phyloP scores from a whole-genome alignment of 2,113 vertebrate genomes.

The Cercopithecus mona region DNA sequence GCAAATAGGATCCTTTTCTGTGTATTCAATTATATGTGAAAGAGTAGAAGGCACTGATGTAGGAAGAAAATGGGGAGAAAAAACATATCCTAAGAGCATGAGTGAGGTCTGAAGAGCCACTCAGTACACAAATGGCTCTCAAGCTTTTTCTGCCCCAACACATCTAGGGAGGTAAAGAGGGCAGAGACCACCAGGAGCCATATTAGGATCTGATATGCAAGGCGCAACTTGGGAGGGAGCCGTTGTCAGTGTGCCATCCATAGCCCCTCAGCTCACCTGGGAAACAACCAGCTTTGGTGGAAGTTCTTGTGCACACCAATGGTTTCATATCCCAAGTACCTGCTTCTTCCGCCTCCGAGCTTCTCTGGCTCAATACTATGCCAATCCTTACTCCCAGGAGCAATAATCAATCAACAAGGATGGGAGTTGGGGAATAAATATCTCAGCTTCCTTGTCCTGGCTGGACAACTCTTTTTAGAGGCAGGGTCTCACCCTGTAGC shows the following conservation, averaged over 20 bases:
- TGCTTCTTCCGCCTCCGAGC: background rate
- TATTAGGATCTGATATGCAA: background rate
- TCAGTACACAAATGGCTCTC: background rate
- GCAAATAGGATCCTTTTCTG: background rate
- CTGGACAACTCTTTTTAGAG: background rate
- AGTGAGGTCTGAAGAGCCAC: background rate
- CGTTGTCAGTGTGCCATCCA: background rate
- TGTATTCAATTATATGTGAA: background rate
- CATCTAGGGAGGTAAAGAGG: background rate
- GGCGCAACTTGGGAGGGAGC: background rate
- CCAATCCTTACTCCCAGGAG: background rate
- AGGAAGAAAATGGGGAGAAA: background rate
- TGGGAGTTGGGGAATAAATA: background rate
- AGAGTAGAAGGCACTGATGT: background rate
- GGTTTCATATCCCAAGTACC: background rate
- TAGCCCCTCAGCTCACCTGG: background rate
- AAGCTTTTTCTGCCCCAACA: background rate
- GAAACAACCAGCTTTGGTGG: background rate
- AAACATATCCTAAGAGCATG: background rate
- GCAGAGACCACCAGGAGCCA: background rate
- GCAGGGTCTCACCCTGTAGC: too few relatives aligned
- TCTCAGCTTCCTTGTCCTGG: background rate
- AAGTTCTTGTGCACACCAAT: background rate
- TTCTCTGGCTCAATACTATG: background rate
- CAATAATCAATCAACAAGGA: background rate